Evolutionary conservation across 1,140 invertebrate species (phyloP), one percentile per base, ranked within the genome.

Genomic region (Lutraria rhynchaena): DNA sequence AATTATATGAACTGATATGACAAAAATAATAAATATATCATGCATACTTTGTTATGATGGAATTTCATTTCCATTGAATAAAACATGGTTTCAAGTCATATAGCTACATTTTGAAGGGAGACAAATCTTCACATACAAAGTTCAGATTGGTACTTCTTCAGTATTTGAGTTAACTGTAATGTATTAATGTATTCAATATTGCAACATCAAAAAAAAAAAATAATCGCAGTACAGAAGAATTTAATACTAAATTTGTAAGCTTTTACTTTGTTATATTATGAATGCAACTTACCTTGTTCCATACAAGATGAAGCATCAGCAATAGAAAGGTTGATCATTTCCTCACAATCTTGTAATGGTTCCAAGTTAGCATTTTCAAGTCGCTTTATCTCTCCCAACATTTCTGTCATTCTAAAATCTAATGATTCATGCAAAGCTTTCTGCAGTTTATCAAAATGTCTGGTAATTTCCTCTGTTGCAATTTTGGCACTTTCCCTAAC

Each of bases 241-340:
- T n/a, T n/a, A n/a, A n/a, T n/a, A n/a, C n/a, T n/a, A n/a, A n/a
- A n/a, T n/a, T n/a, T n/a, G n/a, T n/a, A n/a, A n/a, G n/a, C n/a
- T n/a, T n/a, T n/a, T n/a, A n/a, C n/a, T n/a, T n/a, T n/a, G n/a
- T n/a, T n/a, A 41, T 41, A 15, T 41, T 41, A 41, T 41, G 15
- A 41, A 41, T 41, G 5, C 15, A 41, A 7, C 5, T 41, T 41
- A 81, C 78, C 78, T 73, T 73, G 35, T 41, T 63, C 69, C 35
- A 81, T 37, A 57, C 69, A 73, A 22, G 55, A 24, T 19, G 67
- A 33, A 19, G 78, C 78, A 65, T 58, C 78, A 35, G 11, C 19
- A 31, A 81, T 24, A 17, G 69, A 69, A n/a, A 24, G 9, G 19
- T 71, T 57, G 69, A 81, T 81, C 55, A 81, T 55, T 4, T 81